A percentile compares a stretch with the other conserved stretches of the same genome.
Conservation (phyloP, 1,140 invertebrate species). For the Battus philenor region DNA sequence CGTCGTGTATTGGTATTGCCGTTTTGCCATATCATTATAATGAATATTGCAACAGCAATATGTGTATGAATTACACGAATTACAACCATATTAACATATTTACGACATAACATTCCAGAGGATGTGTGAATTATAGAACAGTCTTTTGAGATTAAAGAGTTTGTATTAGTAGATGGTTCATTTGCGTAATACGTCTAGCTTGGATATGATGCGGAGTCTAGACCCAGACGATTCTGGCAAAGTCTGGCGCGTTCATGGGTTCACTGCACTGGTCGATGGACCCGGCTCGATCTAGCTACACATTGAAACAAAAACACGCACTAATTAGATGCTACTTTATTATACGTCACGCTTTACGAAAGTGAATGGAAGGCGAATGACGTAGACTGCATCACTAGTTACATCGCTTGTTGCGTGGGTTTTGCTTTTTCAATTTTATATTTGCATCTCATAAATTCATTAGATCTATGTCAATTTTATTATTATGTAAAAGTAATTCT, state of each 20-base stretch:
- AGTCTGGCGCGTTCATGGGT: slow-evolving; percentile 22
- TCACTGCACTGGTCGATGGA: slow-evolving; percentile 25
- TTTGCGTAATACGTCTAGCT: slow-evolving; percentile 28
- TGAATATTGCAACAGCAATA: too few species aligned
- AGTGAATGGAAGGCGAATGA: not conserved
- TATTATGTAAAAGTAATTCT: too few species aligned
- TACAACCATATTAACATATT: too few species aligned
- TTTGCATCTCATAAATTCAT: too few species aligned
- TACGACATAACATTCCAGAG: too few species aligned
- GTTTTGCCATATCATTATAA: too few species aligned
- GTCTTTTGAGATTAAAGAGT: not conserved
- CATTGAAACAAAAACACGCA: slow-evolving; percentile 4
- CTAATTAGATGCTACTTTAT: slow-evolving; percentile 24
- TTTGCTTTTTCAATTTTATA: not conserved
- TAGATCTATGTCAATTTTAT: too few species aligned
- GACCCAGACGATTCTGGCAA: slow-evolving; percentile 25
- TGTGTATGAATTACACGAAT: too few species aligned
- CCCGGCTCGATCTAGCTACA: slow-evolving; percentile 11
- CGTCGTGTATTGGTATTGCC: too few species aligned
- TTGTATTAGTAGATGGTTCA: slow-evolving; percentile 9
- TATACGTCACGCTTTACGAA: slow-evolving; percentile 10
- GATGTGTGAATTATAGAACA: too few species aligned
- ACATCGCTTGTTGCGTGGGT: not conserved
- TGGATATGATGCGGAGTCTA: slow-evolving; percentile 23
- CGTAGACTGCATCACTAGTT: slow-evolving; percentile 1